A percentile compares a stretch with the other conserved stretches of the same genome.
Conservation (phyloP, 2,113 vertebrate species). For the Mesitornis unicolor region DNA sequence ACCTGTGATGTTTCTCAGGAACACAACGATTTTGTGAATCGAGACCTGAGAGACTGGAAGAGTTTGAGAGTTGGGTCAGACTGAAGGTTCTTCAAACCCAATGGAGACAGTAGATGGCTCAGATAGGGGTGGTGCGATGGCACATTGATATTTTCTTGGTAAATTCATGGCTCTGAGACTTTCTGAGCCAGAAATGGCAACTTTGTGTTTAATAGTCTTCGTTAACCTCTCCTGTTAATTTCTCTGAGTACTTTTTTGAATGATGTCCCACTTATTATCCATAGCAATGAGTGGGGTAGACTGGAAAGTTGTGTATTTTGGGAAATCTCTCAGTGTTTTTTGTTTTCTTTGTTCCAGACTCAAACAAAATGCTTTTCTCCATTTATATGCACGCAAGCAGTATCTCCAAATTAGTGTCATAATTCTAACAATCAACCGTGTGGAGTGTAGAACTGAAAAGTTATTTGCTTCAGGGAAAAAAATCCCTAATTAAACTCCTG, state of each 20-base stretch:
- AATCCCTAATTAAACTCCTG: background rate
- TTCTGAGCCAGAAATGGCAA: no score
- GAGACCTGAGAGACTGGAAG: background rate
- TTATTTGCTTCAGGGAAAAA: background rate
- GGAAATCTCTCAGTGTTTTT: background rate
- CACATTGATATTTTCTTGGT: background rate
- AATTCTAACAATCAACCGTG: background rate
- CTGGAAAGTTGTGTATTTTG: background rate
- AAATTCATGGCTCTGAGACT: background rate
- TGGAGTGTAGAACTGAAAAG: background rate
- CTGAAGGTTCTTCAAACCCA: background rate
- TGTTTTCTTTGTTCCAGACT: background rate
- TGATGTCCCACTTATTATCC: background rate
- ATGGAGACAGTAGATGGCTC: accelerated
- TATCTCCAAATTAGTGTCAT: background rate
- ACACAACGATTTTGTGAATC: background rate
- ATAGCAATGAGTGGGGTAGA: background rate
- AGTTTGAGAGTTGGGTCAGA: background rate
- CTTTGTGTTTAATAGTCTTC: background rate
- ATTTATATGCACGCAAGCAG: background rate
- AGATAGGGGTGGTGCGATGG: background rate
- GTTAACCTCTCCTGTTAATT: background rate
- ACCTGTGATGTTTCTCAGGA: background rate
- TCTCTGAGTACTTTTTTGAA: background rate
- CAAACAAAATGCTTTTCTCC: background rate